phyloP scores from a whole-genome alignment of 2,113 vertebrate genomes.

The Callipepla californica region DNA sequence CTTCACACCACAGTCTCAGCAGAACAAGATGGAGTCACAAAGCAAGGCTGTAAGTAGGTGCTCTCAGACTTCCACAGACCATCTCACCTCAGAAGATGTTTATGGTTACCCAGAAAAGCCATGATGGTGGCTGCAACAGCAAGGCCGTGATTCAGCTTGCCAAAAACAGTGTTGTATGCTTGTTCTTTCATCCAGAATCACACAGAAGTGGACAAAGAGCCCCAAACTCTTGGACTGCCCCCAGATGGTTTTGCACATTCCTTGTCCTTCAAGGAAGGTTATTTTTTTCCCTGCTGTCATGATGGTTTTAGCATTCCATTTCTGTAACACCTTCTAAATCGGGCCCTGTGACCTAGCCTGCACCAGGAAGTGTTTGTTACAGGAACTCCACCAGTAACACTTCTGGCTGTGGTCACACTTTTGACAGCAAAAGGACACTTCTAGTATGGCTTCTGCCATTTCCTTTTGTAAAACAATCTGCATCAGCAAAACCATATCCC shows the following conservation, averaged over 20 bases:
- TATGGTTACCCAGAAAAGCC: neutral
- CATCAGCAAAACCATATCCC: neutral
- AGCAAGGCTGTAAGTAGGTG: neutral
- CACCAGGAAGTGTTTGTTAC: neutral
- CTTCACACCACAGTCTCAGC: neutral
- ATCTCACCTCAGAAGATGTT: neutral
- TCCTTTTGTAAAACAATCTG: neutral
- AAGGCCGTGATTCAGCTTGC: neutral
- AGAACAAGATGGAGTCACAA: neutral
- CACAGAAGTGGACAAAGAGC: neutral
- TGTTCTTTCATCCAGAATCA: neutral
- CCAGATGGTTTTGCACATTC: slow-evolving; percentile 14
- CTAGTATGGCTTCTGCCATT: neutral
- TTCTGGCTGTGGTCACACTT: accelerated
- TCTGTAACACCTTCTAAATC: slow-evolving; percentile 44
- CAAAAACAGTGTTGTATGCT: neutral
- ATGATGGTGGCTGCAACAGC: neutral
- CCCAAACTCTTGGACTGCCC: neutral
- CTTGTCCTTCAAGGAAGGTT: neutral
- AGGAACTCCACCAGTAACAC: neutral
- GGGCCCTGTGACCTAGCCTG: neutral
- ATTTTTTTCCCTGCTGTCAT: slow-evolving; percentile 36
- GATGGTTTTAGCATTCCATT: slow-evolving; percentile 6
- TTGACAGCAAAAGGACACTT: neutral
- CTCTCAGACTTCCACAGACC: neutral